A percentile compares a stretch with the other conserved stretches of the same genome.
Conservation (phyloP, 2,113 vertebrate species). For the Prunella fulvescens region DNA sequence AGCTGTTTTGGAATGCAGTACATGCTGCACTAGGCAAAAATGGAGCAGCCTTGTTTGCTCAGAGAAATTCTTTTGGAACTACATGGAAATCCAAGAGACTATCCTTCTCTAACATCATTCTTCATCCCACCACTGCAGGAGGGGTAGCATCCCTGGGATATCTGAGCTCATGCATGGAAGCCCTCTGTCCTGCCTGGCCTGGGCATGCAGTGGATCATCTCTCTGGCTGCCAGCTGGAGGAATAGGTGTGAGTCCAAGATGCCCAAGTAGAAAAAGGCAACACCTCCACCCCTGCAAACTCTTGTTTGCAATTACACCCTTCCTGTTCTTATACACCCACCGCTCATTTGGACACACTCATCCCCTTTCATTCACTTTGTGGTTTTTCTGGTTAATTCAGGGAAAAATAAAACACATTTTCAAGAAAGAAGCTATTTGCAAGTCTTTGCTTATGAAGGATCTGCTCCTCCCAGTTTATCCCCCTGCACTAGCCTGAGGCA, state of each 20-base stretch:
- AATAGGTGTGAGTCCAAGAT: not conserved
- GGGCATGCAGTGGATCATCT: rapidly evolving
- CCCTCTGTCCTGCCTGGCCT: not conserved
- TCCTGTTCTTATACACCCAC: not conserved
- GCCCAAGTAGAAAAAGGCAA: not conserved
- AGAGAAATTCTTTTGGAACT: not conserved
- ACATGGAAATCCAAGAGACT: not conserved
- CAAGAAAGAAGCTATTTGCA: not conserved
- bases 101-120: not conserved
- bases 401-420: not conserved
- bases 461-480: not conserved
- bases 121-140: not conserved
- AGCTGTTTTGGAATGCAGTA: not conserved
- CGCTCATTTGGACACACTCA: not conserved
- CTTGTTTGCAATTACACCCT: not conserved
- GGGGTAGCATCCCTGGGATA: not conserved
- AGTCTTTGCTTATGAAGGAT: not conserved
- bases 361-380: not conserved
- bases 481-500: not conserved
- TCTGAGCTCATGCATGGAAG: not conserved
- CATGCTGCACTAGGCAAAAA: not conserved
- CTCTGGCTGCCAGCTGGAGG: not conserved
- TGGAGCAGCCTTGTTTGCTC: not conserved
- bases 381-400: not conserved
- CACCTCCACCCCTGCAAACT: not conserved